Conservation (phyloP, 2,888 invertebrate species). For the Pyrgus malvae region DNA sequence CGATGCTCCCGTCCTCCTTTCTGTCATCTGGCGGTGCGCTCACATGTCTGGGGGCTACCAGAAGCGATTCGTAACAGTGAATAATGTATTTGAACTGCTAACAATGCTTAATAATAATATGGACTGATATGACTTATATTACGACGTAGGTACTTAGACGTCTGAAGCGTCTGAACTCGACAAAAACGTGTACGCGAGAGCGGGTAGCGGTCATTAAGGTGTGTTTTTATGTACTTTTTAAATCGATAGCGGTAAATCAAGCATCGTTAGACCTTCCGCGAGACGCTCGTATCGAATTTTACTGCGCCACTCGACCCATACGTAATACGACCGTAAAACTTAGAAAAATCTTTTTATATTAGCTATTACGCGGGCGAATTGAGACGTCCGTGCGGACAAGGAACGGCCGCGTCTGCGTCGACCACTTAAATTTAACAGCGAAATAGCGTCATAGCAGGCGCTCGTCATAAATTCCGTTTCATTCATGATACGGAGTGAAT, state of each 20-base stretch:
- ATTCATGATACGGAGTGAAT: constrained; percentile 65
- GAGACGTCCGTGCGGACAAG: constrained; percentile 41
- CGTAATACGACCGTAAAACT: constrained; percentile 73
- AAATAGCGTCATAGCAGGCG: constrained; percentile 60
- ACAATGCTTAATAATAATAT: constrained; percentile 68
- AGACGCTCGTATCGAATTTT: constrained; percentile 75
- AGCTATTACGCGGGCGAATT: constrained; percentile 51
- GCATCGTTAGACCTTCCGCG: constrained; percentile 64
- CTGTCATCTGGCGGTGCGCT: constrained; percentile 73
- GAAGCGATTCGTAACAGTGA: constrained; percentile 76
- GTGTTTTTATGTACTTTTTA: constrained; percentile 67
- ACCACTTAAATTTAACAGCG: constrained; percentile 52
- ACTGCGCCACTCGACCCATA: constrained; percentile 57
- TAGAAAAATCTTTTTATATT: constrained; percentile 71
- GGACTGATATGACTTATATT: constrained; percentile 24
- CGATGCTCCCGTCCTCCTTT: constrained; percentile 46
- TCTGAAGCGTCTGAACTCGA: neutral
- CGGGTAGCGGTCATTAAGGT: constrained; percentile 49
- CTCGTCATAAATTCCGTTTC: constrained; percentile 73
- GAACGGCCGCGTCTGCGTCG: constrained; percentile 37
- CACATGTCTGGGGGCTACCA: constrained; percentile 69
- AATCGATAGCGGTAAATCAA: constrained; percentile 76
- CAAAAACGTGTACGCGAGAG: neutral
- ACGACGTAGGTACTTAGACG: neutral
- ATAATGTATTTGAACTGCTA: constrained; percentile 69